Conservation (phyloP, 1,140 invertebrate species). For the Aporrectodea caliginosa region DNA sequence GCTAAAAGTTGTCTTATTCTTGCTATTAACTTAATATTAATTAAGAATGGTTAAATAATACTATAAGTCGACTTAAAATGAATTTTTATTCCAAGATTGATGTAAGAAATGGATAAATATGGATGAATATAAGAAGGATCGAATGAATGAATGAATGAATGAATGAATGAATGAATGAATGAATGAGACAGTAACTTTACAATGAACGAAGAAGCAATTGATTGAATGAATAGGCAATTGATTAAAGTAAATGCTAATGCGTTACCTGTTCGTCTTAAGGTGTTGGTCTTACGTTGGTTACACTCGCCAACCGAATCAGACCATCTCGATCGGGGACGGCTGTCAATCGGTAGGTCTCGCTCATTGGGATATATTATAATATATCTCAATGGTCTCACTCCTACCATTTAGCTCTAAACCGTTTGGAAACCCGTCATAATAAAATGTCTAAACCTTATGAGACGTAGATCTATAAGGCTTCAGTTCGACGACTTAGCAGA, state of each 20-base stretch:
- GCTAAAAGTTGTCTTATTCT: too few species aligned
- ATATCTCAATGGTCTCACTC: too few species aligned
- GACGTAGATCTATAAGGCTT: too few species aligned
- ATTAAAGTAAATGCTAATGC: neutral
- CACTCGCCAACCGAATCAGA: conserved; percentile 31
- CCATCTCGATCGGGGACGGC: conserved; percentile 31
- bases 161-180: conserved; percentile 8
- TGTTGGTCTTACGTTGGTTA: conserved; percentile 34
- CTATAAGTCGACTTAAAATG: too few species aligned
- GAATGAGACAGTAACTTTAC: neutral
- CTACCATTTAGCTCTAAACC: too few species aligned
- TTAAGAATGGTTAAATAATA: too few species aligned
- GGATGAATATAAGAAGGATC: neutral
- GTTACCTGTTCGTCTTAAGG: neutral
- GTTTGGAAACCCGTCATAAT: too few species aligned
- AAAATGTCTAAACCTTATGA: too few species aligned
- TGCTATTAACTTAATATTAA: too few species aligned
- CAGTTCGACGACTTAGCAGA: too few species aligned
- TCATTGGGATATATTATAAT: too few species aligned
- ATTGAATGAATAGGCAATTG: neutral
- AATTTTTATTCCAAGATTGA: too few species aligned
- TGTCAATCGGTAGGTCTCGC: conserved; percentile 33
- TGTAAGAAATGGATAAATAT: neutral
- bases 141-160: neutral
- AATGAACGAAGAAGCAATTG: neutral